These are phyloP conservation scores for Galleria mellonella DNA, from an alignment of 1,140 invertebrate genomes.

Conservation along the genomic window DNA sequence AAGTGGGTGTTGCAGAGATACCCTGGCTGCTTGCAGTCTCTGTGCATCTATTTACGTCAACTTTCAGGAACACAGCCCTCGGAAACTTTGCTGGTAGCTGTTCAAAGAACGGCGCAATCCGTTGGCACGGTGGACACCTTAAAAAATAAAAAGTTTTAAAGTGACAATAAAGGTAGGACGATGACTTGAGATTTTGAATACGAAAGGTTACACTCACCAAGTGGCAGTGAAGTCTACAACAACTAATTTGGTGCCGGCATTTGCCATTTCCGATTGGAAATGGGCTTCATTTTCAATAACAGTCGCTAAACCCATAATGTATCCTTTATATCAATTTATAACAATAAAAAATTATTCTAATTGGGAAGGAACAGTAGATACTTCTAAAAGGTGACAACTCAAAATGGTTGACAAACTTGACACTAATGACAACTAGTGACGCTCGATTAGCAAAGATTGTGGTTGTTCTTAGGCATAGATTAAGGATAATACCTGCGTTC, in stretches of 20 bases:
- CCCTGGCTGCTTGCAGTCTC: constrained; percentile 90
- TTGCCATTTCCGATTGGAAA: constrained; percentile 87
- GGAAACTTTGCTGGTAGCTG: constrained; percentile 90
- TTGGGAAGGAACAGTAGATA: constrained; percentile 5
- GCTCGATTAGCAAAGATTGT: too few relatives aligned
- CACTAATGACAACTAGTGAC: neutral
- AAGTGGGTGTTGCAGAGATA: constrained; percentile 97
- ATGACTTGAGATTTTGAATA: constrained; percentile 40
- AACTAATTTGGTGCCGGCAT: constrained; percentile 90
- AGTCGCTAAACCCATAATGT: constrained; percentile 65
- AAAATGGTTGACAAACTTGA: constrained; percentile 31
- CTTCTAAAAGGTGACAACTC: constrained; percentile 24
- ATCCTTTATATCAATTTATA: constrained; percentile 7
- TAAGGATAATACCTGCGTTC: too few relatives aligned
- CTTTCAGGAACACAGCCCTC: constrained; percentile 94
- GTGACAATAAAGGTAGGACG: constrained; percentile 16
- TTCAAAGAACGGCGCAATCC: constrained; percentile 93
- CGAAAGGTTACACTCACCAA: constrained; percentile 80
- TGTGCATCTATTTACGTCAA: constrained; percentile 93
- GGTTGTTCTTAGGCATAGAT: too few relatives aligned
- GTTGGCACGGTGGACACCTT: constrained; percentile 96
- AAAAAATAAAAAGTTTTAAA: constrained; percentile 8
- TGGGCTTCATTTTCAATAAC: constrained; percentile 81
- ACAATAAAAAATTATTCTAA: constrained; percentile 18
- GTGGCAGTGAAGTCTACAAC: constrained; percentile 95